Base-by-base conservation (phyloP, 2,113 vertebrate genomes). In the Sus scrofa region DNA sequence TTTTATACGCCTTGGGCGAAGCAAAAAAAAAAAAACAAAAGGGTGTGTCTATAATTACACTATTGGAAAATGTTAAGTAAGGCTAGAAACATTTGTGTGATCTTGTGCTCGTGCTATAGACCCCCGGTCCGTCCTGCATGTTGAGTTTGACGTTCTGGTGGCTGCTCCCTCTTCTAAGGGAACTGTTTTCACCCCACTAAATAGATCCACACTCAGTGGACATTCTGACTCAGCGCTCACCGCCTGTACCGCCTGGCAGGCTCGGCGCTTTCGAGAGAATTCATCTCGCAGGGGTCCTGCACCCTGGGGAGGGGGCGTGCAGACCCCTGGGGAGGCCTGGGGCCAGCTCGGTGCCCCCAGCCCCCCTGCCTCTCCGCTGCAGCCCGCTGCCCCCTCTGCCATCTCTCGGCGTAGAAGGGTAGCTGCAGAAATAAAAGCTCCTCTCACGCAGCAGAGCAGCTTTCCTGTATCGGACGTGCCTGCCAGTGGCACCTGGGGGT, bases 191-290 rank as follows among this genome's bases (percentile, higher is more conserved):
- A 30, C n/a, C 7, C 0, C 0, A 0, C 1, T 18, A 5, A 12
- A 19, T 5, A n/a, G 39, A 24, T 0, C 0, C 4, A 6, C n/a
- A n/a, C n/a, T n/a, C n/a, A 27, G 87, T 2, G 7, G 4, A 0
- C 6, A 12, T 1, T 16, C 30, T 0, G 32, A 32, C 24, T n/a
- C 27, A 0, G 2, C n/a, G 0, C 34, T 54, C 15, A 4, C 9
- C 6, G 22, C 0, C 0, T 6, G 60, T 34, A 2, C 34, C 3
- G 6, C 56, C 74, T 0, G n/a, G 37, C 30, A 15, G 15, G 52
- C 65, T 50, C 16, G 0, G 26, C 4, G 50, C n/a, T 10, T 20
- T 19, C 6, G 1, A 3, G 24, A 52, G 19, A 26, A 2, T 7
- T 27, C 18, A 2, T 5, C 30, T 26, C 78, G 52, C 39, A n/a